Conservation (phyloP, 1,140 invertebrate genomes). For the Orius insidiosus region DNA sequence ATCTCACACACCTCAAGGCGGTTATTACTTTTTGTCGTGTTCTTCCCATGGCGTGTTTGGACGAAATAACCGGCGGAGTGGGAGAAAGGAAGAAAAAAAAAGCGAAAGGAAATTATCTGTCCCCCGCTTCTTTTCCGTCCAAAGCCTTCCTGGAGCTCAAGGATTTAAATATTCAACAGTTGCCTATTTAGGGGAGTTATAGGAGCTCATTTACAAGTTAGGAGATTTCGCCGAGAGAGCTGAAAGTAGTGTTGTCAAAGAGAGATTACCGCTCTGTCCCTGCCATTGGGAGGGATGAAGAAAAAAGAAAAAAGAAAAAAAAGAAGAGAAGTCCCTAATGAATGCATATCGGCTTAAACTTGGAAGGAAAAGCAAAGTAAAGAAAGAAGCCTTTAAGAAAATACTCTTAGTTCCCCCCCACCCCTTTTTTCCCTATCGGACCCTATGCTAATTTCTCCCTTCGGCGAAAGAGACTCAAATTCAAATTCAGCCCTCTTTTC, state of each 20-base stretch:
- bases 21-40: not conserved
- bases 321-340: constrained; percentile 11
- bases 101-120: constrained; percentile 2
- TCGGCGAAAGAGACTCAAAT: constrained; percentile 10
- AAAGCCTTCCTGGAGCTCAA: not conserved
- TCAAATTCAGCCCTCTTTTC: constrained; percentile 7
- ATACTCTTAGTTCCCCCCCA: constrained; percentile 9
- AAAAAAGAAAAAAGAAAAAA: not conserved
- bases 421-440: not conserved
- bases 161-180: constrained; percentile 14
- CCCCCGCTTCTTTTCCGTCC: not conserved
- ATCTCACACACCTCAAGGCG: not conserved
- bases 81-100: not conserved
- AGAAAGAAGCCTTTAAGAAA: constrained; percentile 12
- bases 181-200: constrained; percentile 14
- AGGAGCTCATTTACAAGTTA: constrained; percentile 14
- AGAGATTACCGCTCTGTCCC: constrained; percentile 9
- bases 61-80: not conserved
- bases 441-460: constrained; percentile 13
- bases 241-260: constrained; percentile 14
- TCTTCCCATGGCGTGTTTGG: not conserved
- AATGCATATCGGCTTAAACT: constrained; percentile 17
- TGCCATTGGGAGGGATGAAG: constrained; percentile 7
- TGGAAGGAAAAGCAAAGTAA: constrained; percentile 11
- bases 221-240: constrained; percentile 5